Base-by-base conservation (phyloP, 1,140 invertebrate genomes). In the Drosophila willistoni region DNA sequence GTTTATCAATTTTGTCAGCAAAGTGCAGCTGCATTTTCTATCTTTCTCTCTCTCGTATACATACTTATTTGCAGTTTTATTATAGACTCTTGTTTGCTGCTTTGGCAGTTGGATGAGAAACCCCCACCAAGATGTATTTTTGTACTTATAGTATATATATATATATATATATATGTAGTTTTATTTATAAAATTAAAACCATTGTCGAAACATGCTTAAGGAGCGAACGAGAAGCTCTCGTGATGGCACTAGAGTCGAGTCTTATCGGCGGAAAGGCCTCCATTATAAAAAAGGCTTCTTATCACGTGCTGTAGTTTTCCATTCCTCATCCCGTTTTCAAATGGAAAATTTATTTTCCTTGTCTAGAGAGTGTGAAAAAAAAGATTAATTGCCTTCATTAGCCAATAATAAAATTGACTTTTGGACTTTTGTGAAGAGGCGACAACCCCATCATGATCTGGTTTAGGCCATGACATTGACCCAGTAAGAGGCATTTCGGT, bases 251-350 rank as follows among this genome's bases (percentile, higher is more conserved):
- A 10, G 14, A 36, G 25, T 64, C 14, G n/a, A 12, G 17, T 17
- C 55, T 79, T 86, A 86, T 86, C 83, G 73, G 44, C 44, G 17
- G 17, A 65, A 39, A 39, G 33, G 33, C 68, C 44, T 47, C 39
- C 22, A 25, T 25, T 25, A 57, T 72, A 57, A 4, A 39, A 25
- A 10, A 47, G 44, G 44, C 44, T 51, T 57, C 79, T 86, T 86
- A 86, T 86, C 83, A 87, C 83, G 83, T 87, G 83, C 77, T 79
- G 83, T 87, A 87, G 79, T 89, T 86, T 86, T 86, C 83, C 83
- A 86, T 67, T 86, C 68, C 51, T 55, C 57, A 39, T 57, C 56
- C 67, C 70, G 68, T 44, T 65, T 64, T 85, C 47, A 64, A 68
- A 70, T 86, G 83, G 83, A 86, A 86, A 87, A 65, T 87, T 86